Evolutionary conservation across 1,140 invertebrate genomes (phyloP), one percentile per base, ranked within the genome.

Genomic region (Belonocnema kinseyi): DNA sequence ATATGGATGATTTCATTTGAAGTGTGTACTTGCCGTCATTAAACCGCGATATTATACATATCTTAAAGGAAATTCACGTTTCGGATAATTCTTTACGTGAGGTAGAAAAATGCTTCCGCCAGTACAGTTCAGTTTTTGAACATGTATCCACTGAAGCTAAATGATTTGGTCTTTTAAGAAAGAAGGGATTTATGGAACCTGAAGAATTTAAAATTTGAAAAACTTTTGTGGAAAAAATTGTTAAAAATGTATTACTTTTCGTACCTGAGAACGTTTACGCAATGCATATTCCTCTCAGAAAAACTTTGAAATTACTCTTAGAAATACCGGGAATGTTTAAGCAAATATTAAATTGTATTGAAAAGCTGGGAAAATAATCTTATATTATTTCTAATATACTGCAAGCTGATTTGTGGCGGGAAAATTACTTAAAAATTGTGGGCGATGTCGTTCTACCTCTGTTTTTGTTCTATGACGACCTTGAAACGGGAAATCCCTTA

Each of bases 291-390:
- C 56, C 75, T 40, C 51, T 80, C 3, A 50, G 66, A 52, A 72
- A 79, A 77, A 71, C 3, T 21, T 17, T 82, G 0, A 78, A 80
- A 80, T 33, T 40, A 66, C 75, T 80, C 76, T 77, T 80, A 33
- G 2, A 33, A 33, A 33, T 33, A 33, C 26, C 26, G 4, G 4
- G 4, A 10, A 50, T 78, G 13, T 71, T 78, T 12, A 70, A 75
- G 26, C 19, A 80, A 77, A 80, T 77, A 21, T 46, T 66, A 10
- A 3, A 54, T 1, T 82, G 80, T 73, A 75, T 75, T 19, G 13
- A 74, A 72, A 54, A 21, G n/a, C 52, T 82, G 71, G n/a, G 19
- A 21, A 50, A 82, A 17, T 26, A 78, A 74, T 19, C 21, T 5
- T 3, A 53, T 6, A 51, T 78, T 40, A 78, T 78, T 51, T 40